Percentiles rank a stretch among this genome's conserved stretches.
Evolutionary conservation across 2,113 vertebrate species (phyloP).

Genomic region (Zosterops borbonicus): DNA sequence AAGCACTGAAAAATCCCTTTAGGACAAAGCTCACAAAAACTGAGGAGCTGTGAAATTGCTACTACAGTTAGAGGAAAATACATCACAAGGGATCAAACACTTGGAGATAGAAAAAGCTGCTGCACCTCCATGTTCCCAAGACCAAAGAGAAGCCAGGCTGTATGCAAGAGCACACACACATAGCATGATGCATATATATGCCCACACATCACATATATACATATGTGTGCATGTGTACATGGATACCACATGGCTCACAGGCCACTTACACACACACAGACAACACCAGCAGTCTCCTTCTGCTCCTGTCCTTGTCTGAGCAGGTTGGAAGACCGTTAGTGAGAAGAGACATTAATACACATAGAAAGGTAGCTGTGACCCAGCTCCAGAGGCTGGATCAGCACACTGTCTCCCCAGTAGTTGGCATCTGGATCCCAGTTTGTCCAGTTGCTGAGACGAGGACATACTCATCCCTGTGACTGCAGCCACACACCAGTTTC

Average conservation of each 20-base stretch:
- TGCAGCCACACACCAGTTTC: neutral
- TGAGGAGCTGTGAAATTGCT: neutral
- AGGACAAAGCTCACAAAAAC: neutral
- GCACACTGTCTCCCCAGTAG: neutral
- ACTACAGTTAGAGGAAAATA: neutral
- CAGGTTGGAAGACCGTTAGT: neutral
- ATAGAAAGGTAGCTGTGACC: neutral
- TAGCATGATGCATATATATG: rapidly evolving
- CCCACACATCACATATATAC: neutral
- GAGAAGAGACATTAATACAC: neutral
- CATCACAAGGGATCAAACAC: neutral
- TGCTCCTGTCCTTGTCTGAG: neutral
- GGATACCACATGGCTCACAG: neutral
- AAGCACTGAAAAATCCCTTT: neutral
- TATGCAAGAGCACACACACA: neutral
- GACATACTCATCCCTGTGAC: neutral
- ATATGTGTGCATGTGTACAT: rapidly evolving
- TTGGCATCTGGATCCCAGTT: neutral
- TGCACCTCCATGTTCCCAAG: neutral
- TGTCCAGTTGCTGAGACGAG: neutral
- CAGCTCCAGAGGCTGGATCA: neutral
- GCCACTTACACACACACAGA: neutral
- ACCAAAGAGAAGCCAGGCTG: neutral
- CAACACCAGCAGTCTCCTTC: neutral
- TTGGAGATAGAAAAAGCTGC: neutral